Evolutionary conservation across 2,888 invertebrate genomes (phyloP).

Genomic region (Drosophila seclusa): DNA sequence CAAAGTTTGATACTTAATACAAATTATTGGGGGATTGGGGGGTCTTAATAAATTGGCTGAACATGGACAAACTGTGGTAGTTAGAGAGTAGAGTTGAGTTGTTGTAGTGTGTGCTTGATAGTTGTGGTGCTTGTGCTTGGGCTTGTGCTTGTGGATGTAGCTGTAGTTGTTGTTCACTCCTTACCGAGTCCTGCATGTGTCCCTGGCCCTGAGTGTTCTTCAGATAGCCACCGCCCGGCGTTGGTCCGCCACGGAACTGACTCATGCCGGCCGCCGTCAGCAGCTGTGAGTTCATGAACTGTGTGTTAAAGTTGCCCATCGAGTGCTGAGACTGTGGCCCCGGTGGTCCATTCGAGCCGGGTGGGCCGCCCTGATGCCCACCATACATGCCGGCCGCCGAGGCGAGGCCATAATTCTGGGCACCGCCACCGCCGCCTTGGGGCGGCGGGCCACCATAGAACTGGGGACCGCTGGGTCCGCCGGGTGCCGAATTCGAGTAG

Average conservation of each 20-base stretch:
- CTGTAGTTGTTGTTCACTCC: slow-evolving; percentile 52
- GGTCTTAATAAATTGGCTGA: slow-evolving; percentile 23
- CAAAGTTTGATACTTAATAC: slow-evolving; percentile 31
- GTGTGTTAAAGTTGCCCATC: slow-evolving; percentile 86
- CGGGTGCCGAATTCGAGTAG: slow-evolving; percentile 84
- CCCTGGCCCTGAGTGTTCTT: slow-evolving; percentile 84
- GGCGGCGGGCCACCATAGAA: slow-evolving; percentile 83
- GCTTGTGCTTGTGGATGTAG: slow-evolving; percentile 23
- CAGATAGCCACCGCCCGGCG: slow-evolving; percentile 81
- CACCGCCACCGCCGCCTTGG: slow-evolving; percentile 81
- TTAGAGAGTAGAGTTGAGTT: slow-evolving; percentile 32
- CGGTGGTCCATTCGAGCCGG: slow-evolving; percentile 81
- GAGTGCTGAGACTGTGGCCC: slow-evolving; percentile 83
- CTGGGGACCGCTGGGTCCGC: slow-evolving; percentile 83
- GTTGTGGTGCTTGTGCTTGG: slow-evolving; percentile 14
- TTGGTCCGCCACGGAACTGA: slow-evolving; percentile 84
- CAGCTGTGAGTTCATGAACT: slow-evolving; percentile 88
- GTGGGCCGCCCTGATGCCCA: slow-evolving; percentile 82
- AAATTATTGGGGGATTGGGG: slow-evolving; percentile 38
- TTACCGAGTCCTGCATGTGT: slow-evolving; percentile 85
- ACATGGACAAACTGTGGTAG: slow-evolving; percentile 37
- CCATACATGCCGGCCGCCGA: slow-evolving; percentile 84
- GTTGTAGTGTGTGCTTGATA: slow-evolving; percentile 43
- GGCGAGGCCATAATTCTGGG: slow-evolving; percentile 84
- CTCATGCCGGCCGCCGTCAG: slow-evolving; percentile 87